A percentile compares a stretch with the other conserved stretches of the same genome.
Evolutionary conservation across 1,140 invertebrate species (phyloP).

Genomic region (Vanessa tameamea): DNA sequence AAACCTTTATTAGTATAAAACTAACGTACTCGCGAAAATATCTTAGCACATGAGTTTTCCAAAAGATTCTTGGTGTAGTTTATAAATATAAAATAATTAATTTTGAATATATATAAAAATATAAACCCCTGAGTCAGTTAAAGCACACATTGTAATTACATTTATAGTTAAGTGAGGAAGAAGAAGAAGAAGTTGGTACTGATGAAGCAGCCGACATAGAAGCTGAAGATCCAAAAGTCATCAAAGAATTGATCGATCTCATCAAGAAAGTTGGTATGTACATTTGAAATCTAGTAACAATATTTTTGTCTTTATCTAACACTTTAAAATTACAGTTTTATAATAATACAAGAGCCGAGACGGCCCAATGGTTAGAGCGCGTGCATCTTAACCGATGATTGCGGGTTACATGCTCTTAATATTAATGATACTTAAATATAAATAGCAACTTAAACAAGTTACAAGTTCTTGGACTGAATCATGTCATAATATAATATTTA

Average conservation of each 20-base stretch:
- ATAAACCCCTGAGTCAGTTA: not conserved
- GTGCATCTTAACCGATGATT: too few species aligned
- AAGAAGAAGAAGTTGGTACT: slow-evolving; percentile 70
- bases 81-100: too few species aligned
- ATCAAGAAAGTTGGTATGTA: slow-evolving; percentile 89
- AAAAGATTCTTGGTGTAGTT: not conserved
- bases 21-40: too few species aligned
- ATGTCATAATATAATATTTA: slow-evolving; percentile 13
- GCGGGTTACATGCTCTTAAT: too few species aligned
- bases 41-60: not conserved
- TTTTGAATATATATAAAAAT: not conserved
- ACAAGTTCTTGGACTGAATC: not conserved
- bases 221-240: slow-evolving; percentile 90
- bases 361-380: too few species aligned
- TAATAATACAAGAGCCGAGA: too few species aligned
- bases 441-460: not conserved
- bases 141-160: slow-evolving; percentile 42
- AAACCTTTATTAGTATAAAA: too few species aligned
- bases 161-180: slow-evolving; percentile 84
- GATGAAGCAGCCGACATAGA: slow-evolving; percentile 62
- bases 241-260: slow-evolving; percentile 91
- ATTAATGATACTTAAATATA: too few species aligned
- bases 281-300: not conserved
- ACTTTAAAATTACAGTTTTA: too few species aligned
- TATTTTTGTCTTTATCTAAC: not conserved